Evolutionary conservation across 53 echinoderm and acorn worm genomes (phyloP), one percentile per base, ranked within the genome.

Genomic region (Glandiceps talaboti): DNA sequence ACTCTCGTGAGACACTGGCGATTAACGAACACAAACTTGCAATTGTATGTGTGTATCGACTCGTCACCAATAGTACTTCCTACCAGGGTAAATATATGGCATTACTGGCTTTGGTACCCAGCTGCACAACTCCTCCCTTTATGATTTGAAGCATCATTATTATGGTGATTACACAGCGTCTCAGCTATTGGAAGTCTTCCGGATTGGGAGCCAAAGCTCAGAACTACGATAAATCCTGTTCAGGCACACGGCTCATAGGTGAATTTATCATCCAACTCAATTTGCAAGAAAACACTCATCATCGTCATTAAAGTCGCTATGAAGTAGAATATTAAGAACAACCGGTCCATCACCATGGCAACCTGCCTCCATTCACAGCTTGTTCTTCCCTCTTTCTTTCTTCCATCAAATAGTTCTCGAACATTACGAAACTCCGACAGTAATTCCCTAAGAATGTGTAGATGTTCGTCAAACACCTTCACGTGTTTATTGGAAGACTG

Each of bases 321-420:
- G 29, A 99, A 77, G 33, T 89, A 99, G 27, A 99, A 86, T 29
- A 99, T 78, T 93, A 94, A 91, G 74, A 99, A 99, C 28, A 99
- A 77, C 0, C 99, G 81, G 75, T 99, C 99, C 0, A 99, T 86
- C 14, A 99, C 91, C 82, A 93, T 30, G 0, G 99, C 99, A 0
- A 99, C 99, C 74, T 94, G 93, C 33, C 91, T 93, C 99, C 99
- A 99, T 30, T 99, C 99, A 29, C 88, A 89, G 27, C 90, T 83
- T 78, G 86, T 85, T 30, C 77, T 80, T 33, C 86, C 89, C 29
- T 85, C 86, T 26, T 84, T 81, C 26, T 89, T 86, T 29, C 87
- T 88, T 25, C 83, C 88, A 12, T 85, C 79, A 27, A 91, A 81
- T 10, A 83, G 86, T 29, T 82, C 84, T 77, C 90, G 85, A 76